Evolutionary conservation across 2,113 vertebrate species (phyloP).

Genomic region (Marcusenius ussheri): DNA sequence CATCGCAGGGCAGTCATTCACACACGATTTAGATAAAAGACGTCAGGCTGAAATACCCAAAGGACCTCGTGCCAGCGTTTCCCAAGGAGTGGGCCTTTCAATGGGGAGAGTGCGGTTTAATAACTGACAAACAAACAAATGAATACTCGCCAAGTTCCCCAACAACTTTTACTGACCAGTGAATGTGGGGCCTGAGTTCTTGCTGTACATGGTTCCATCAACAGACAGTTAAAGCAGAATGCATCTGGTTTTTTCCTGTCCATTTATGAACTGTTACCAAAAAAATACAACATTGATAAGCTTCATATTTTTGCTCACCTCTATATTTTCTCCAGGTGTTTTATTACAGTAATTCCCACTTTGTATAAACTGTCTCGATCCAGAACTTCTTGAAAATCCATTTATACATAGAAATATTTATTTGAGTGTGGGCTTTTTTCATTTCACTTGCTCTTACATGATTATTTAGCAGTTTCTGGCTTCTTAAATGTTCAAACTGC

Average conservation of each 20-base stretch:
- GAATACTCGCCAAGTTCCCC: background rate
- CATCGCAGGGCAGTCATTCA: background rate
- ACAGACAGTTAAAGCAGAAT: background rate
- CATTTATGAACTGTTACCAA: background rate
- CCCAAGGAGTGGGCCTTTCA: background rate
- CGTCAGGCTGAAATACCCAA: background rate
- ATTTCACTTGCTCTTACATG: background rate
- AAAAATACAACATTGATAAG: background rate
- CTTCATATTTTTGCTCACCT: background rate
- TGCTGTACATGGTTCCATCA: background rate
- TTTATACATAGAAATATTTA: background rate
- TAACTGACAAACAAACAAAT: background rate
- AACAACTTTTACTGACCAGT: background rate
- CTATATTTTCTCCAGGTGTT: background rate
- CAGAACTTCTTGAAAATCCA: background rate
- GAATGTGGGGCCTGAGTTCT: background rate
- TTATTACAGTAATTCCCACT: background rate
- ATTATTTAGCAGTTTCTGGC: background rate
- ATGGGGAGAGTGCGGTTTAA: background rate
- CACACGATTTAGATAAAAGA: background rate
- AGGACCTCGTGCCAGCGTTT: background rate
- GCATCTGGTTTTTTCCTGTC: background rate
- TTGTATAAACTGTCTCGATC: background rate
- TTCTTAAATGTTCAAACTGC: background rate
- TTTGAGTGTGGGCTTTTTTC: background rate